Base-by-base conservation (phyloP, 2,113 vertebrate species). In the Oncorhynchus masou region DNA sequence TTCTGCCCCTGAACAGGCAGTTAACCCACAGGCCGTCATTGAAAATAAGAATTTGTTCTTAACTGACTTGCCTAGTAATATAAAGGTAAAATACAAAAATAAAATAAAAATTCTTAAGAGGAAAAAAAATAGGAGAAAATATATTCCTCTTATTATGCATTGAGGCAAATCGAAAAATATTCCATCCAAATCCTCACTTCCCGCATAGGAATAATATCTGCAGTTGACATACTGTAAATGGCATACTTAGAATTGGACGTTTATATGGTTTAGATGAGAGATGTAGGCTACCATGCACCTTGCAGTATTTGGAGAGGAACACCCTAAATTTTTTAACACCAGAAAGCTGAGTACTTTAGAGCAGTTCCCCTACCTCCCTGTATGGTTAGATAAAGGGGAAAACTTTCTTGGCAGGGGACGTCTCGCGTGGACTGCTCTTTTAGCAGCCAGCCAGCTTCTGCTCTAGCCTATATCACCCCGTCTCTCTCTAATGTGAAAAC, bases 401-500 rank as follows among this genome's bases (percentile, higher is more conserved):
- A 86, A 81, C 73, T 94, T 93, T 94, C 86, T 89, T 93, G 91
- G 93, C 92, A 94, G 91, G 90, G 89, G 89, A 89, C 78, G 84
- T 73, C 62, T 65, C 80, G 79, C 71, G 74, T 79, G 84, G 90
- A 90, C 91, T 92, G 85, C 86, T 76, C 81, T 89, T 92, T 87
- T 88, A 88, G 88, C 89, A 87, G 78, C 80, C 89, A 87, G 78
- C 79, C 75, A 57, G 81, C 45, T 66, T 45, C 22, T 70, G 27
- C 45, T 59, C 66, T 86, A 54, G 51, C 51, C 5, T 54, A 54
- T 19, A 87, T 75, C 79, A 25, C 59, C 72, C 88, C 88, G 45
- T 70, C 79, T 91, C 88, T 92, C 90, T 91, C 88, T 94, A 94
- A 94, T 95, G 94, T 93, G 91, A 92, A 95, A 95, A 94, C 83